phyloP scores from a whole-genome alignment of 2,888 invertebrate genomes.

The Drosophila nigritarsus region DNA sequence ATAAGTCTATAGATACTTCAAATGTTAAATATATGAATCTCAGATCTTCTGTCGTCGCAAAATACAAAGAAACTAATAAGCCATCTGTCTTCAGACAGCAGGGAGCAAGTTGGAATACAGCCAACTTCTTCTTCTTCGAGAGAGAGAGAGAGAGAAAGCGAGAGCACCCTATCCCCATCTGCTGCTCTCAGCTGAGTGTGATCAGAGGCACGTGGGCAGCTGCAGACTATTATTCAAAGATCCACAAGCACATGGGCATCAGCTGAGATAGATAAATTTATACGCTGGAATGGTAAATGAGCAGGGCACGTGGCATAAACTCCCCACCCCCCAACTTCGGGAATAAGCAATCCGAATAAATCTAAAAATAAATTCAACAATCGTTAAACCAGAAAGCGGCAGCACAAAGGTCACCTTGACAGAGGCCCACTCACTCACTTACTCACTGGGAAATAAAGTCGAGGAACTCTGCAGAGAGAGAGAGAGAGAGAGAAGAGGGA shows the following conservation, averaged over 20 bases:
- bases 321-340: slow-evolving; percentile 5
- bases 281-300: slow-evolving; percentile 18
- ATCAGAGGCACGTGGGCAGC: slow-evolving; percentile 65
- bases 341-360: slow-evolving; percentile 29
- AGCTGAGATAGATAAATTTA: slow-evolving; percentile 46
- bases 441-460: slow-evolving; percentile 28
- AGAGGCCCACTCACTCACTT: slow-evolving; percentile 17
- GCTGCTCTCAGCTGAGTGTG: slow-evolving; percentile 31
- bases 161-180: neutral
- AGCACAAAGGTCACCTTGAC: slow-evolving; percentile 70
- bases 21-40: neutral
- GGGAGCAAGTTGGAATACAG: neutral
- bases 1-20: neutral
- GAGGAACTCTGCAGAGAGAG: slow-evolving; percentile 50
- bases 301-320: slow-evolving; percentile 10
- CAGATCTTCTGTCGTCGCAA: neutral
- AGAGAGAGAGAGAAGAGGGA: slow-evolving; percentile 13
- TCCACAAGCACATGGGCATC: slow-evolving; percentile 28
- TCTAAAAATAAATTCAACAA: slow-evolving; percentile 53
- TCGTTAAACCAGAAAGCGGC: slow-evolving; percentile 5
- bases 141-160: slow-evolving; percentile 6
- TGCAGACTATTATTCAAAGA: slow-evolving; percentile 1
- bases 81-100: neutral
- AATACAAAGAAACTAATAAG: neutral
- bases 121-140: neutral